phyloP scores from a whole-genome alignment of 2,888 invertebrate genomes.

The Prosapia bicincta region DNA sequence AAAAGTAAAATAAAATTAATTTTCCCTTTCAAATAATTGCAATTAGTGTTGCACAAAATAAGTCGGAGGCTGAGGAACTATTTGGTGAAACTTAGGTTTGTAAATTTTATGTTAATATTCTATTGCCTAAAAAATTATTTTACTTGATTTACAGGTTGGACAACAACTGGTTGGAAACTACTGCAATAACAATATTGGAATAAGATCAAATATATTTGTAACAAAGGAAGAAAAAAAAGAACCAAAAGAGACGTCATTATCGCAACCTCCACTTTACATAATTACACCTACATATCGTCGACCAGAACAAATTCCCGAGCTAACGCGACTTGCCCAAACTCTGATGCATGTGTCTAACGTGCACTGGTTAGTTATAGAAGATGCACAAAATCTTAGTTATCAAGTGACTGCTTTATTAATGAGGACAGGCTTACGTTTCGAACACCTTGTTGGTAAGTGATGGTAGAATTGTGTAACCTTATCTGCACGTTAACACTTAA shows the following conservation, averaged over 20 bases:
- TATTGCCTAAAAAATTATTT: neutral
- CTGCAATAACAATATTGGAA: neutral
- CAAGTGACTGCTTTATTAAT: slow-evolving; percentile 51
- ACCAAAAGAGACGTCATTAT: neutral
- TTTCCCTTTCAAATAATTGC: too few species aligned
- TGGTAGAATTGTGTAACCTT: too few species aligned
- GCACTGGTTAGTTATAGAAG: slow-evolving; percentile 74
- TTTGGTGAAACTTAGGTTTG: too few species aligned
- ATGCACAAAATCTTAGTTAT: slow-evolving; percentile 53
- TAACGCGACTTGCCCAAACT: slow-evolving; percentile 69
- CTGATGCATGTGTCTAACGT: slow-evolving; percentile 63
- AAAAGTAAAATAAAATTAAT: too few species aligned
- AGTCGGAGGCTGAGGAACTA: too few species aligned
- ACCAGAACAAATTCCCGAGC: slow-evolving; percentile 74
- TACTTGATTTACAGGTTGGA: neutral
- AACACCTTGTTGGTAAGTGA: slow-evolving; percentile 55
- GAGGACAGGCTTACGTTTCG: slow-evolving; percentile 54
- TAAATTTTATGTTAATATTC: too few species aligned
- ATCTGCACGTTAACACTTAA: too few species aligned
- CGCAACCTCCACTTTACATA: slow-evolving; percentile 57
- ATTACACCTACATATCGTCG: slow-evolving; percentile 73
- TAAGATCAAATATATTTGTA: neutral
- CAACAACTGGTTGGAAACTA: neutral
- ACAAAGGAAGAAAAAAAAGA: neutral
- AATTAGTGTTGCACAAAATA: too few species aligned